phyloP scores from a whole-genome alignment of 2,888 invertebrate genomes.

The Leptothorax acervorum region DNA sequence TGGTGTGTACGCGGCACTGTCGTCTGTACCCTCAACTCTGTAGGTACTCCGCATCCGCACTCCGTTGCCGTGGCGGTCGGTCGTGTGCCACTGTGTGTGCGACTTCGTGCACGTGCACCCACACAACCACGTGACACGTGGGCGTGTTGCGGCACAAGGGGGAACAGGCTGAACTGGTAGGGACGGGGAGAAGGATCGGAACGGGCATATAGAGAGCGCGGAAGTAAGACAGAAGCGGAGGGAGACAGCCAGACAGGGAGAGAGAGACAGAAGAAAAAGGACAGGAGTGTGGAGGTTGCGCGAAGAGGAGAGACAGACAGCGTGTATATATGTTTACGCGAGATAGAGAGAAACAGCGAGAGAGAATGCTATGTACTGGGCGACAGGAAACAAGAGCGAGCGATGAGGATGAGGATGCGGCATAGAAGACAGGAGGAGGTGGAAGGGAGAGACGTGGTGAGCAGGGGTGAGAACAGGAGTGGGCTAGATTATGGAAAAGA shows the following conservation, averaged over 20 bases:
- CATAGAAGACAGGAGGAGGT: slow-evolving; percentile 31
- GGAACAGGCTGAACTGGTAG: slow-evolving; percentile 55
- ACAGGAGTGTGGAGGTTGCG: neutral
- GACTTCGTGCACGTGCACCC: slow-evolving; percentile 60
- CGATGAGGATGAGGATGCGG: slow-evolving; percentile 27
- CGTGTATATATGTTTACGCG: slow-evolving; percentile 13
- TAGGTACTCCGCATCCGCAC: slow-evolving; percentile 78
- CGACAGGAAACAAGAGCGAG: slow-evolving; percentile 41
- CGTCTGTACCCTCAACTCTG: slow-evolving; percentile 78
- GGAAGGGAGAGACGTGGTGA: slow-evolving; percentile 48
- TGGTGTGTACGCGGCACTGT: slow-evolving; percentile 83
- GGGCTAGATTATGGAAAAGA: slow-evolving; percentile 57
- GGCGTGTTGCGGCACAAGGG: slow-evolving; percentile 59
- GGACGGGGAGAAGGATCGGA: slow-evolving; percentile 47
- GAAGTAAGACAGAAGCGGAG: slow-evolving; percentile 57
- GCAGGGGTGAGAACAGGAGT: slow-evolving; percentile 29
- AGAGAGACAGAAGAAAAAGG: slow-evolving; percentile 22
- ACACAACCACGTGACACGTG: slow-evolving; percentile 57
- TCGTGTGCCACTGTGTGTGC: slow-evolving; percentile 61
- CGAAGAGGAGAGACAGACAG: slow-evolving; percentile 1
- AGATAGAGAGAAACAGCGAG: slow-evolving; percentile 41
- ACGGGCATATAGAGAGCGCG: slow-evolving; percentile 59
- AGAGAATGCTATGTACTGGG: slow-evolving; percentile 21
- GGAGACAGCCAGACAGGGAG: slow-evolving; percentile 47
- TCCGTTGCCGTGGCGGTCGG: slow-evolving; percentile 68